Base-by-base conservation (phyloP, 1,140 invertebrate genomes). In the Doryteuthis pealeii region DNA sequence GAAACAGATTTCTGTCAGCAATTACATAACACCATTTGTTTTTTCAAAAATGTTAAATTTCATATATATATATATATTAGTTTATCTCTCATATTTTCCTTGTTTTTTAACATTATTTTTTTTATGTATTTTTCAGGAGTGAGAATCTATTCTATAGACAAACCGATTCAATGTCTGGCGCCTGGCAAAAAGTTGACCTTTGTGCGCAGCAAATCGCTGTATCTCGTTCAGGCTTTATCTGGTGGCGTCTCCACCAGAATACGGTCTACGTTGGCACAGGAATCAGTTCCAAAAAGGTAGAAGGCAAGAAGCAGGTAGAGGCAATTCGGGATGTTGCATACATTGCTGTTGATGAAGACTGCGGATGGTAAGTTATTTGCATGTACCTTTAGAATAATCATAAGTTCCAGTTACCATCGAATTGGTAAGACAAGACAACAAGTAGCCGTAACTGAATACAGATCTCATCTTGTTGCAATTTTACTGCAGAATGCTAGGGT, bases 361-460 rank as follows among this genome's bases (percentile, higher is more conserved):
- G 81, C 80, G 88, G 86, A 26, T 90, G 90, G 89, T 88, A 77
- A 85, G 82, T 74, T n/a, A n/a, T n/a, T n/a, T n/a, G n/a, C n/a
- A n/a, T n/a, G n/a, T n/a, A n/a, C n/a, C n/a, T n/a, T n/a, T n/a
- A n/a, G n/a, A n/a, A n/a, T n/a, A n/a, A n/a, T n/a, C n/a, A n/a
- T n/a, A n/a, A n/a, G n/a, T n/a, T n/a, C n/a, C n/a, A n/a, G n/a
- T n/a, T n/a, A n/a, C n/a, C n/a, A n/a, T n/a, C n/a, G n/a, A n/a
- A n/a, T n/a, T n/a, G n/a, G n/a, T n/a, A n/a, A n/a, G n/a, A n/a
- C n/a, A n/a, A n/a, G n/a, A n/a, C n/a, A n/a, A n/a, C n/a, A n/a
- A n/a, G n/a, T n/a, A n/a, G n/a, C n/a, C n/a, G n/a, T n/a, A n/a
- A n/a, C n/a, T n/a, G n/a, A n/a, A n/a, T n/a, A n/a, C n/a, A n/a